Conservation (phyloP, 2,888 invertebrate genomes). For the Copidosoma aretas region DNA sequence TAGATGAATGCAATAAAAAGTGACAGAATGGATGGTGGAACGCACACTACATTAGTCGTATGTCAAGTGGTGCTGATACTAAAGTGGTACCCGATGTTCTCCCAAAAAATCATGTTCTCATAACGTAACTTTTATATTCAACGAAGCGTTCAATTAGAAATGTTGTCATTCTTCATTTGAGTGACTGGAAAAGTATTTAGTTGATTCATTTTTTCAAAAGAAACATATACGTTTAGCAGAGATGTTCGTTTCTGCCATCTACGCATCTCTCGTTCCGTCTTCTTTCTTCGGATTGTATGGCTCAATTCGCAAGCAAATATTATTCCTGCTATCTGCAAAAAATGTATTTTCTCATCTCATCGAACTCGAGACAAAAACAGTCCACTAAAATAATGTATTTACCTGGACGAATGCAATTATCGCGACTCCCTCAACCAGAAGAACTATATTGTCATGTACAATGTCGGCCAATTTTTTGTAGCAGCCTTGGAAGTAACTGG, state of each 20-base stretch:
- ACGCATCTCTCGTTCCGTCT: constrained; percentile 74
- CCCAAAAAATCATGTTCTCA: no score
- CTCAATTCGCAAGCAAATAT: constrained; percentile 89
- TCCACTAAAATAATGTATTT: no score
- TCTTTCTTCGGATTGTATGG: constrained; percentile 80
- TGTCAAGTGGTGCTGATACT: no score
- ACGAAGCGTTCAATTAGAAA: no score
- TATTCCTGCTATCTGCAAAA: constrained; percentile 78
- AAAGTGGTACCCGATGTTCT: no score
- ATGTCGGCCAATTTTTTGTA: constrained; percentile 68
- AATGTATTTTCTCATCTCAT: not conserved
- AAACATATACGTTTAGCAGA: constrained; percentile 64
- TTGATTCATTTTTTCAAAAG: constrained; percentile 57
- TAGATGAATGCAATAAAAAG: no score
- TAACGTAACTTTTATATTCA: no score
- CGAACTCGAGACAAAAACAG: no score
- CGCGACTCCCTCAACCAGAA: constrained; percentile 77
- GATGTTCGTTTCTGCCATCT: constrained; percentile 74
- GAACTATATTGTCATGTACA: constrained; percentile 73
- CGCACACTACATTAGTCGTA: no score
- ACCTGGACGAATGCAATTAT: constrained; percentile 84
- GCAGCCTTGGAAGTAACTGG: constrained; percentile 65
- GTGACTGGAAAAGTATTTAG: constrained; percentile 53
- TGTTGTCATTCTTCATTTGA: no score
- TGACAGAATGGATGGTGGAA: no score